These are phyloP conservation scores for Sipha flava DNA, from an alignment of 1,140 invertebrate species.

Conservation along the genomic window DNA sequence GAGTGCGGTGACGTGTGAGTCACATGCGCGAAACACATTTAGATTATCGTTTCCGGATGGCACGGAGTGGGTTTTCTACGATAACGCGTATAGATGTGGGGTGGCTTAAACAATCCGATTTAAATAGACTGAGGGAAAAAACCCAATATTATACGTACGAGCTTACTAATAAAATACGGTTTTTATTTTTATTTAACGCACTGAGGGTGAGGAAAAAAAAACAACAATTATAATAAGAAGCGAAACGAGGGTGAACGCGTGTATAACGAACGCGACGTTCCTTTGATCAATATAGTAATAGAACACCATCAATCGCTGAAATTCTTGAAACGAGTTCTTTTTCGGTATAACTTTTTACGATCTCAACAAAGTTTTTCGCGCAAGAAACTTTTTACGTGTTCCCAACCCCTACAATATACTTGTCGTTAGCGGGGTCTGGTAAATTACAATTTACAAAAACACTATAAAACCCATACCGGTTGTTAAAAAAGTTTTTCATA, in stretches of 20 bases:
- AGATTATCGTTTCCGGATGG: background rate
- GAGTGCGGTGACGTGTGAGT: conserved; percentile 14
- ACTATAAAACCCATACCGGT: background rate
- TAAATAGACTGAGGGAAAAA: background rate
- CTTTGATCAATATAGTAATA: background rate
- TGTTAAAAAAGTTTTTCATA: background rate
- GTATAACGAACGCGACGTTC: background rate
- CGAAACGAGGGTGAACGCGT: background rate
- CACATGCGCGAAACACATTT: background rate
- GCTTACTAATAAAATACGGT: background rate
- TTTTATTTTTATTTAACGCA: background rate
- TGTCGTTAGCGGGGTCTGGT: background rate
- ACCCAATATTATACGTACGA: too few species aligned
- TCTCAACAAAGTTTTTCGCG: background rate
- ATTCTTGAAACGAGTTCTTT: background rate
- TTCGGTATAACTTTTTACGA: background rate
- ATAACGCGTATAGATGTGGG: background rate
- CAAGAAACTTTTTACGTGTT: background rate
- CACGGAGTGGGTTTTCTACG: background rate
- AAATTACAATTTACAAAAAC: background rate
- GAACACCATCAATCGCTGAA: background rate
- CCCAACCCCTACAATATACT: background rate
- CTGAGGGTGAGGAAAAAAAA: background rate
- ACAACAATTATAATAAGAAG: background rate
- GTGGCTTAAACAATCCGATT: conserved; percentile 15